Conservation (phyloP, 2,888 invertebrate genomes). For the Diplolepis rosae region DNA sequence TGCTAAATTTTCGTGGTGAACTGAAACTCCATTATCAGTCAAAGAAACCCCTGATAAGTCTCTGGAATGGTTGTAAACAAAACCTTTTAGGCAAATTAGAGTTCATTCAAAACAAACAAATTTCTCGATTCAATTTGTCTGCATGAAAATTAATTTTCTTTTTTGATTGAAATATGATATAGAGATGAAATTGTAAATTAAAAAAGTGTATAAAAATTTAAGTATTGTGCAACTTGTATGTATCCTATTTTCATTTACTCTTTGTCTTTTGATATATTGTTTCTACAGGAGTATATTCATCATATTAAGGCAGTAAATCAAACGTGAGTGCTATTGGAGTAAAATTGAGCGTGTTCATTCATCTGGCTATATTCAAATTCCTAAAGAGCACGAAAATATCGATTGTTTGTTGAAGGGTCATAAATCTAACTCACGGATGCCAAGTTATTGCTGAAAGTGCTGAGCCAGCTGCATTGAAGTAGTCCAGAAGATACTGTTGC, state of each 20-base stretch:
- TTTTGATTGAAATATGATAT: too few species aligned
- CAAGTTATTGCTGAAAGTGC: slow-evolving; percentile 81
- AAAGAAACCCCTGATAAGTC: slow-evolving; percentile 58
- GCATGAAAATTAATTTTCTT: too few species aligned
- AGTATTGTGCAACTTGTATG: neutral
- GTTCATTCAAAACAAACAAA: too few species aligned
- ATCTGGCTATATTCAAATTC: slow-evolving; percentile 5
- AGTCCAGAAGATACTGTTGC: slow-evolving; percentile 69
- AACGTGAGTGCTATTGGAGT: neutral
- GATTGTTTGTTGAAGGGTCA: slow-evolving; percentile 28
- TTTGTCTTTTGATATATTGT: neutral
- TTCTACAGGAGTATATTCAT: neutral
- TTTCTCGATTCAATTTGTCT: slow-evolving; percentile 14
- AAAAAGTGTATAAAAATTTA: neutral
- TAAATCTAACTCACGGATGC: slow-evolving; percentile 80
- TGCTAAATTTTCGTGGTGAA: slow-evolving; percentile 60
- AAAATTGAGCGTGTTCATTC: slow-evolving; percentile 1
- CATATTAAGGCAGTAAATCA: neutral
- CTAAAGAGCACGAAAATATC: slow-evolving; percentile 1
- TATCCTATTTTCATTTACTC: neutral
- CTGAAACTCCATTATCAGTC: slow-evolving; percentile 53
- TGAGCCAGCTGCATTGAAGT: slow-evolving; percentile 74
- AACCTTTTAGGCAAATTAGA: too few species aligned
- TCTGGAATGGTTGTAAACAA: slow-evolving; percentile 51
- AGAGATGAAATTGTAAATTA: too few species aligned